Evolutionary conservation across 2,113 vertebrate genomes (phyloP), one percentile per base, ranked within the genome.

Genomic region (Ciconia boyciana): DNA sequence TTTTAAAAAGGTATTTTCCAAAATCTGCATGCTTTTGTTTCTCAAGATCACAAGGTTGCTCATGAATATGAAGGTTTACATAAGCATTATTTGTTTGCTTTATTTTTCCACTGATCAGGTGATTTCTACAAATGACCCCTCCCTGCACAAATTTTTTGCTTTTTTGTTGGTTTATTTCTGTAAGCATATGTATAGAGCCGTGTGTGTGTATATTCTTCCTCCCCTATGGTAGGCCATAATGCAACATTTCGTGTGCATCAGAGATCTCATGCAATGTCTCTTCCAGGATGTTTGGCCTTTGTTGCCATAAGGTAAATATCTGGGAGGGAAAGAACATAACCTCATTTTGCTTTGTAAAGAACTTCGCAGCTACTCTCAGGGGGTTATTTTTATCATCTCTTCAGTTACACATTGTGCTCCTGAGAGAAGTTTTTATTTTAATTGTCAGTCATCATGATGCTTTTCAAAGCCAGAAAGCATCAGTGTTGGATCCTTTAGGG

Each of bases 341-440:
- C 19, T 92, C 9, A 4, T 70, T 90, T 77, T 90, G 55, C 44
- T 89, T 78, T 78, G 34, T 84, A 10, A 94, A 75, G 32, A 52
- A 36, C 32, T 74, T 90, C 1, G 6, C 25, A 49, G 46, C 26
- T 83, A 28, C 43, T 94, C n/a, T 81, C 31, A 31, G 39, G 32
- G 7, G 25, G 31, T 92, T 94, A 54, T 90, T 94, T 96, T 94
- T 87, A 75, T 90, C 39, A 36, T 62, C 39, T 60, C n/a, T 95
- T 95, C 69, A 69, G 20, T 89, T 93, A 75, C 70, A 68, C 19
- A 9, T 65, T 89, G 65, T 84, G 69, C 41, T 94, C 61, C 74
- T 91, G 52, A 75, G 61, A 83, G 41, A 25, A 79, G 46, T 84
- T 87, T 87, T 81, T 91, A 46, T 81, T 95, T 75, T 75, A 61